These are phyloP conservation scores for Melanophora roralis DNA, from an alignment of 2,888 invertebrate species.

Conservation along the genomic window DNA sequence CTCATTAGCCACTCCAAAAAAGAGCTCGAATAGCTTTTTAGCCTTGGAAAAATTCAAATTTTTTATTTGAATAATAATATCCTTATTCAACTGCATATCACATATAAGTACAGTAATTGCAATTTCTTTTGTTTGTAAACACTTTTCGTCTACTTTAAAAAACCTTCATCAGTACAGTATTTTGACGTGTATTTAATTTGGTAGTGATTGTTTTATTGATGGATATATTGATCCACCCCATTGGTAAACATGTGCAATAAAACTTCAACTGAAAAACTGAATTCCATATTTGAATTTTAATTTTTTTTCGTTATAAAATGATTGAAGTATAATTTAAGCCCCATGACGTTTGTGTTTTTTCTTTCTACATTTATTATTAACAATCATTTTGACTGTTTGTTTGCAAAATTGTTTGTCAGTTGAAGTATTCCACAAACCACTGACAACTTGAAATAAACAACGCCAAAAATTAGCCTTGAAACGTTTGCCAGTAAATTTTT, in stretches of 20 bases:
- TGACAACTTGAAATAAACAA: constrained; percentile 60
- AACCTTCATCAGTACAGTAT: not conserved
- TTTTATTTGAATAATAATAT: no score
- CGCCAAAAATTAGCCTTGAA: constrained; percentile 59
- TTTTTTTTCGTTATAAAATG: constrained; percentile 14
- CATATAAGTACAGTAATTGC: no score
- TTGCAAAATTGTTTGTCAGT: constrained; percentile 49
- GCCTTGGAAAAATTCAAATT: no score
- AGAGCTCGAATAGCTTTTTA: no score
- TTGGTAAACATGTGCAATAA: not conserved
- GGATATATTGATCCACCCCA: constrained; percentile 2
- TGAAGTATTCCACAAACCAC: constrained; percentile 62
- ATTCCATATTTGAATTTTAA: not conserved
- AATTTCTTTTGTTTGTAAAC: no score
- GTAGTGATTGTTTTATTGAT: constrained; percentile 1
- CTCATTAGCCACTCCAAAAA: no score
- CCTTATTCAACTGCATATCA: no score
- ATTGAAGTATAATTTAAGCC: constrained; percentile 57
- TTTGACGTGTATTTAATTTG: constrained; percentile 1
- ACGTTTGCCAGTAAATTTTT: constrained; percentile 1
- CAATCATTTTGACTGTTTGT: not conserved
- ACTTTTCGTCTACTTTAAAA: no score
- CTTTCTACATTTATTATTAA: not conserved
- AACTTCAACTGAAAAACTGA: not conserved
- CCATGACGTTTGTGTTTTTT: constrained; percentile 35